These are phyloP conservation scores for Mythimna albipuncta DNA, from an alignment of 2,888 invertebrate genomes.

Conservation along the genomic window DNA sequence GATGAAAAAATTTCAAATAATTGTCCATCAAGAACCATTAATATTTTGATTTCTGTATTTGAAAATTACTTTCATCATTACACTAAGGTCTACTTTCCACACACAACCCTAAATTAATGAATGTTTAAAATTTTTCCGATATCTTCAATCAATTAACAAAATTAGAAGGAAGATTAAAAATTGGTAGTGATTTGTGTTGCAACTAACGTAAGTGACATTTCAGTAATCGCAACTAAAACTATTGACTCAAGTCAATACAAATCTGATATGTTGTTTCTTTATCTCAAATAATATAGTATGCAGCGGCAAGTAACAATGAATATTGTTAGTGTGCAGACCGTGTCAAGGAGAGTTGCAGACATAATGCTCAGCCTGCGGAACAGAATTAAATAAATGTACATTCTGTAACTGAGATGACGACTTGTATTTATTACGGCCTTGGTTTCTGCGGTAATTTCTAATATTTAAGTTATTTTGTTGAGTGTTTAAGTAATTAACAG, in stretches of 20 bases:
- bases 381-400: constrained; percentile 58
- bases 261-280: constrained; percentile 18
- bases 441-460: constrained; percentile 14
- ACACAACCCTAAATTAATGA: not conserved
- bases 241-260: constrained; percentile 19
- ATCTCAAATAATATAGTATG: constrained; percentile 41
- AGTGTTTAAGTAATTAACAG: not conserved
- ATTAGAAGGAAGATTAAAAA: not conserved
- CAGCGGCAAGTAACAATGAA: constrained; percentile 57
- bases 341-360: constrained; percentile 76
- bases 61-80: not conserved
- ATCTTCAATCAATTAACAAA: not conserved
- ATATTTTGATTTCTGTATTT: not conserved
- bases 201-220: not conserved
- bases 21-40: not conserved
- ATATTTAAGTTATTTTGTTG: not conserved
- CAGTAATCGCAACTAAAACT: not conserved
- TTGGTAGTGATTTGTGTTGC: no score
- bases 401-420: constrained; percentile 47
- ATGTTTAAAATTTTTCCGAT: not conserved
- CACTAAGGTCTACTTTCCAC: not conserved
- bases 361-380: constrained; percentile 73
- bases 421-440: constrained; percentile 10
- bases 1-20: not conserved
- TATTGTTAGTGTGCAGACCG: constrained; percentile 53